Conservation (phyloP, 2,797 vertebrate genomes). For the Anisognathus igniventris region DNA sequence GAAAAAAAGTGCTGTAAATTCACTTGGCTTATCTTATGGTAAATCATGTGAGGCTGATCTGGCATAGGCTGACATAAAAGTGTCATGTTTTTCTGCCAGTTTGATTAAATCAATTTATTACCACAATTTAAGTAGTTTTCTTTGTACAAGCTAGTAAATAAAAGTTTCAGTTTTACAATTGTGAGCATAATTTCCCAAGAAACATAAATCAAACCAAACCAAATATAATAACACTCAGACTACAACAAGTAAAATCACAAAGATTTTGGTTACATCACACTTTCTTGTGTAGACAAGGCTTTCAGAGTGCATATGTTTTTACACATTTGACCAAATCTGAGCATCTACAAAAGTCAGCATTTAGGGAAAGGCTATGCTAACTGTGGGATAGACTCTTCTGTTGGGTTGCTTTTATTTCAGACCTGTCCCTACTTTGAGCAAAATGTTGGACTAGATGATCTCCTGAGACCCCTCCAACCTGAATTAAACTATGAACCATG, state of each 20-base stretch:
- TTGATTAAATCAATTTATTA: slow-evolving; percentile 2
- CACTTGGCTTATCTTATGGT: background rate
- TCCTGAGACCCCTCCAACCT: background rate
- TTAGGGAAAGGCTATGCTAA: background rate
- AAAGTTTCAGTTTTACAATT: background rate
- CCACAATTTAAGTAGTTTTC: background rate
- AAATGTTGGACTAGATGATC: background rate
- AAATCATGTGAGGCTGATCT: background rate
- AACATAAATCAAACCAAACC: background rate
- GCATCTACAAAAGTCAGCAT: background rate
- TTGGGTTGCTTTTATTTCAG: background rate
- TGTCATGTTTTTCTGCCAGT: background rate
- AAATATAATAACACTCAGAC: background rate
- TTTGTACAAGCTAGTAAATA: background rate
- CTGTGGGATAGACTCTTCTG: background rate
- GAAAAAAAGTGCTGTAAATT: background rate
- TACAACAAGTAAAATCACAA: background rate
- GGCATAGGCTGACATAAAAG: background rate
- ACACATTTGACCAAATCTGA: background rate
- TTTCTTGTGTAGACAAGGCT: background rate
- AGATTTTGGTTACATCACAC: background rate
- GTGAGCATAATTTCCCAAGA: background rate
- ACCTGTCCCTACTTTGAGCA: background rate
- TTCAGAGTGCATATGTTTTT: background rate
- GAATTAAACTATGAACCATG: background rate